Conservation (phyloP, 2,888 invertebrate genomes). For the Argynnis bischoffii region DNA sequence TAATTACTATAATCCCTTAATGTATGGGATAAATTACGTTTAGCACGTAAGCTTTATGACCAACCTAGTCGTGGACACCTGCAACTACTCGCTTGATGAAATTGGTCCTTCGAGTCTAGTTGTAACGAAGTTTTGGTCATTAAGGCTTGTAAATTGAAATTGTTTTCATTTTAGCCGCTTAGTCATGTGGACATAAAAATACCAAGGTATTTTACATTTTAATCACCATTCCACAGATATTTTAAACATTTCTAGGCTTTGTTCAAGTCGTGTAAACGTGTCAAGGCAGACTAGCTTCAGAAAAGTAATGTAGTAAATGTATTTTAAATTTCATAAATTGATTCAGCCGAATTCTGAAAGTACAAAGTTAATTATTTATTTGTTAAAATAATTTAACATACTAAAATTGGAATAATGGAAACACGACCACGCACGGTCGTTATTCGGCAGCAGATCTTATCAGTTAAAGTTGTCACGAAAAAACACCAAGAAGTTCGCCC, state of each 20-base stretch:
- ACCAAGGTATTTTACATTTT: conserved; percentile 19
- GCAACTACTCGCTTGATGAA: conserved; percentile 51
- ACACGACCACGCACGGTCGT: conserved; percentile 41
- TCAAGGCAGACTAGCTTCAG: conserved; percentile 11
- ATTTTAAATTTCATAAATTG: neutral
- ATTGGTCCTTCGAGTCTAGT: conserved; percentile 57
- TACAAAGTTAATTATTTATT: conserved; percentile 21
- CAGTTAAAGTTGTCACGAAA: conserved; percentile 54
- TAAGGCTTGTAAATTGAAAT: conserved; percentile 28
- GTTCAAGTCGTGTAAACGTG: conserved; percentile 13
- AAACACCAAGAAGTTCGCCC: conserved; percentile 53
- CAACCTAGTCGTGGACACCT: conserved; percentile 39
- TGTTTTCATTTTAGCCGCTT: conserved; percentile 19
- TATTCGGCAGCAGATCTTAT: conserved; percentile 59
- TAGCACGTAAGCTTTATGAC: conserved; percentile 43
- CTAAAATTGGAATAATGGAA: conserved; percentile 40
- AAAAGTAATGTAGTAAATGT: neutral
- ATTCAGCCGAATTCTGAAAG: neutral
- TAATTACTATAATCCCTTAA: conserved; percentile 46
- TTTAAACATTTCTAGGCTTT: conserved; percentile 20
- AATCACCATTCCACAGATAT: conserved; percentile 12
- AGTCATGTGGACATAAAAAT: conserved; percentile 13
- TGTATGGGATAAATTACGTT: conserved; percentile 44
- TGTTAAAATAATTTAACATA: conserved; percentile 29
- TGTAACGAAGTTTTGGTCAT: conserved; percentile 42